Percentiles rank a stretch among this genome's conserved stretches.
Evolutionary conservation across 2,888 invertebrate genomes (phyloP).

Genomic region (Acronicta leporina): DNA sequence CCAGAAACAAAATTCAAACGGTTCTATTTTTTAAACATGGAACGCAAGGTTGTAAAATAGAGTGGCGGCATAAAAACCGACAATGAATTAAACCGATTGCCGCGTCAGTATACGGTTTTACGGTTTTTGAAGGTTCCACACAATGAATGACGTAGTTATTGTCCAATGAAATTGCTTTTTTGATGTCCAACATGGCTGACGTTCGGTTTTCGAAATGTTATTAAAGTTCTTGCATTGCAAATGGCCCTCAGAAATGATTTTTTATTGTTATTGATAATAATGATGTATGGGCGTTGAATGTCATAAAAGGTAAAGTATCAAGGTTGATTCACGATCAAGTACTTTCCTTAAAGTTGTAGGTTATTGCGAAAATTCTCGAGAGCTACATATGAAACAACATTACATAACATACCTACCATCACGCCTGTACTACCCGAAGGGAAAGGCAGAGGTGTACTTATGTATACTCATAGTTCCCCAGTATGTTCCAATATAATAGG

Average conservation of each 20-base stretch:
- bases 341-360: too few species aligned
- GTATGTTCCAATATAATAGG: too few species aligned
- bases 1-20: constrained; percentile 19
- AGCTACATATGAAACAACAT: too few species aligned
- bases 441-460: too few species aligned
- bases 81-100: constrained; percentile 64
- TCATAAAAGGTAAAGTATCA: too few species aligned
- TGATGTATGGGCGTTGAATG: background rate
- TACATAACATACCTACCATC: too few species aligned
- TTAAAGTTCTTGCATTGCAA: constrained; percentile 44
- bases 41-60: constrained; percentile 51
- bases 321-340: too few species aligned
- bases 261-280: constrained; percentile 12
- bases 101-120: constrained; percentile 57
- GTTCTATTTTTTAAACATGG: constrained; percentile 36
- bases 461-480: too few species aligned
- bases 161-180: constrained; percentile 74
- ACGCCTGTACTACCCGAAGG: too few species aligned
- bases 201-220: constrained; percentile 59
- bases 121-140: constrained; percentile 54
- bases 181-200: constrained; percentile 65
- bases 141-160: constrained; percentile 65
- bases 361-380: too few species aligned
- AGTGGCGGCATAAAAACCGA: constrained; percentile 54
- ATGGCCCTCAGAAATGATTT: constrained; percentile 1